A percentile compares a stretch with the other conserved stretches of the same genome.
These are phyloP conservation scores for Apostichopus parvimensis DNA, from an alignment of 35 echinoderm and acorn worm genomes.

Conservation along the genomic window DNA sequence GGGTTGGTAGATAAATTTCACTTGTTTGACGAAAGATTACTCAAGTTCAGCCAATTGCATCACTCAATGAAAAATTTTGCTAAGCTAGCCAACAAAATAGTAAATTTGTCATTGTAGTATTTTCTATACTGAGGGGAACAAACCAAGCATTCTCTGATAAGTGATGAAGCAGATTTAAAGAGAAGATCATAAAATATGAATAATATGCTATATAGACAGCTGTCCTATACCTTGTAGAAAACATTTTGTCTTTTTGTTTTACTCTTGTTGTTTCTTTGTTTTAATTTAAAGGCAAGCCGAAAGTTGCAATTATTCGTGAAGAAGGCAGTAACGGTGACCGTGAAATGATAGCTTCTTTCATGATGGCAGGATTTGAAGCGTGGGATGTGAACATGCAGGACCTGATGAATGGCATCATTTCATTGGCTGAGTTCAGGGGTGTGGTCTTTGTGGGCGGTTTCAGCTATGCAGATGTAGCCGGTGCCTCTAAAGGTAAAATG, in stretches of 20 bases:
- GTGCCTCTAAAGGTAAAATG: conserved; percentile 82
- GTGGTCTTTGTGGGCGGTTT: conserved; percentile 99
- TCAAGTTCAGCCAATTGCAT: too few relatives aligned
- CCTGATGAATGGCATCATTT: conserved; percentile 65
- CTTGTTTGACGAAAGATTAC: too few relatives aligned
- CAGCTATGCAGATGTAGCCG: conserved; percentile 97
- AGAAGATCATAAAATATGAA: too few relatives aligned
- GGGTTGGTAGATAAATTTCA: too few relatives aligned
- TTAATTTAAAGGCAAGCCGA: conserved; percentile 51
- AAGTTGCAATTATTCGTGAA: conserved; percentile 96
- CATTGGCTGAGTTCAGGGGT: conserved; percentile 81
- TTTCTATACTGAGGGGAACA: too few relatives aligned
- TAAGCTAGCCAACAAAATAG: too few relatives aligned
- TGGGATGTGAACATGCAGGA: conserved; percentile 99
- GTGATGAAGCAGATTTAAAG: too few relatives aligned
- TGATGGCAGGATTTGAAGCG: conserved; percentile 87
- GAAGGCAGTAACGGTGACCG: conserved; percentile 98
- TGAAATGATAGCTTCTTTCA: conserved; percentile 92
- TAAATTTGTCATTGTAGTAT: too few relatives aligned
- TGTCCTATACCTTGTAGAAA: too few relatives aligned
- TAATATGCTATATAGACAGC: neutral
- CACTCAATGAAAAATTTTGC: too few relatives aligned
- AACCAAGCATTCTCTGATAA: too few relatives aligned
- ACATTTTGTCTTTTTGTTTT: neutral
- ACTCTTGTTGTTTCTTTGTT: neutral